Base-by-base conservation (phyloP, 2,888 invertebrate species). In the Drosophila multiciliata region DNA sequence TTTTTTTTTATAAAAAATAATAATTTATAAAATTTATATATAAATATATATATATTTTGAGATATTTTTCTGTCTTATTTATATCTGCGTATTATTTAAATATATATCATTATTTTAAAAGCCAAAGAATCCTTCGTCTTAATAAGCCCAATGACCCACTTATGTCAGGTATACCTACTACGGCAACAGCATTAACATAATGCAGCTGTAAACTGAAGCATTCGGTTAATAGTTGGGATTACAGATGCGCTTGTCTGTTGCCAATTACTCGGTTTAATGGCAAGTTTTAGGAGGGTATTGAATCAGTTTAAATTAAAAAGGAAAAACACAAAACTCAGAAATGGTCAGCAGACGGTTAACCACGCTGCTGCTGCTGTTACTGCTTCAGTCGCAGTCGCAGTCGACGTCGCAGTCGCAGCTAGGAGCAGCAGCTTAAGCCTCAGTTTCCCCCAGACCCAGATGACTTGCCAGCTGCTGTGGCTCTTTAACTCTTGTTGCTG, bases 391-490 rank as follows among this genome's bases (percentile, higher is more conserved):
- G 52, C 15, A 6, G 53, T 45, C 49, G 33, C 53, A 17, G 68
- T 35, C 26, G 26, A 55, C 29, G 58, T 29, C 59, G 66, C 73
- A 58, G 73, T 70, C 66, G 79, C 85, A 77, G 75, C 86, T 85
- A 87, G 84, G 84, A 83, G 80, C 68, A 48, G 35, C 82, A 29
- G 53, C 52, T 45, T 54, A 59, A 77, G 73, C 85, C 55, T 67
- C 80, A 65, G 73, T 74, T 80, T 74, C 76, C 78, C 84, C 68
- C 76, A 65, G 54, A 60, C 62, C 53, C 87, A 90, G 84, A 89
- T 87, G 89, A 90, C 90, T 87, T 79, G 87, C 81, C 81, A 86
- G 75, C 86, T 86, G 88, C 68, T 78, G 70, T 50, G 54, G 53
- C 61, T 32, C 35, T 62, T 61, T 48, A 17, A 12, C 35, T 67